Conservation (phyloP, 2,888 invertebrate genomes). For the Cheilosia urbana region DNA sequence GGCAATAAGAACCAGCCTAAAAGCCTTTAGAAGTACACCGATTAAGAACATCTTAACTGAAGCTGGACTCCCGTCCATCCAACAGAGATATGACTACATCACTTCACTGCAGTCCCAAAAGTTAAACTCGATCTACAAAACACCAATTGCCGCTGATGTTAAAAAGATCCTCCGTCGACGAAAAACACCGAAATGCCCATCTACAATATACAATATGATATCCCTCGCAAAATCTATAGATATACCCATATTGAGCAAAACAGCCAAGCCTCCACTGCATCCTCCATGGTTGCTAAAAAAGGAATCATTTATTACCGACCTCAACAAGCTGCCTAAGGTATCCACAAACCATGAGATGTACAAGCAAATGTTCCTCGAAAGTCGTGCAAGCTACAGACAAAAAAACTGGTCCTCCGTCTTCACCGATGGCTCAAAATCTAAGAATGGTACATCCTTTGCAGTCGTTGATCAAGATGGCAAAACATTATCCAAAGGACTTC, state of each 20-base stretch:
- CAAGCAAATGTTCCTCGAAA: background rate
- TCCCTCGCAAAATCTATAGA: background rate
- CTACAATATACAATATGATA: background rate
- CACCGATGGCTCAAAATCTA: no score
- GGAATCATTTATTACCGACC: background rate
- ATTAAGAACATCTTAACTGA: constrained; percentile 23
- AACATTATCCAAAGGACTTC: background rate
- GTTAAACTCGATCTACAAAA: background rate
- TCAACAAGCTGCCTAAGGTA: no score
- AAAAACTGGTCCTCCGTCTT: no score
- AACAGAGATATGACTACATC: no score
- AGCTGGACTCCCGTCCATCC: constrained; percentile 11
- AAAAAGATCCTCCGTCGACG: background rate
- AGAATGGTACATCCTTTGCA: background rate
- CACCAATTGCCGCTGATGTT: background rate
- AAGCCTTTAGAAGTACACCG: constrained; percentile 11
- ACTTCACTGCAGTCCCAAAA: background rate
- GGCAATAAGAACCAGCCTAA: constrained; percentile 6
- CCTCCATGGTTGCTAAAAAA: background rate
- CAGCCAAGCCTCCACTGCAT: background rate
- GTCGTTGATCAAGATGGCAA: background rate
- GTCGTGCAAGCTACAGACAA: no score
- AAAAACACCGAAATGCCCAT: background rate
- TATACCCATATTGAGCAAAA: background rate
- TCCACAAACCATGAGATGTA: background rate